Conservation (phyloP, 2,797 vertebrate genomes). For the Merluccius polli region DNA sequence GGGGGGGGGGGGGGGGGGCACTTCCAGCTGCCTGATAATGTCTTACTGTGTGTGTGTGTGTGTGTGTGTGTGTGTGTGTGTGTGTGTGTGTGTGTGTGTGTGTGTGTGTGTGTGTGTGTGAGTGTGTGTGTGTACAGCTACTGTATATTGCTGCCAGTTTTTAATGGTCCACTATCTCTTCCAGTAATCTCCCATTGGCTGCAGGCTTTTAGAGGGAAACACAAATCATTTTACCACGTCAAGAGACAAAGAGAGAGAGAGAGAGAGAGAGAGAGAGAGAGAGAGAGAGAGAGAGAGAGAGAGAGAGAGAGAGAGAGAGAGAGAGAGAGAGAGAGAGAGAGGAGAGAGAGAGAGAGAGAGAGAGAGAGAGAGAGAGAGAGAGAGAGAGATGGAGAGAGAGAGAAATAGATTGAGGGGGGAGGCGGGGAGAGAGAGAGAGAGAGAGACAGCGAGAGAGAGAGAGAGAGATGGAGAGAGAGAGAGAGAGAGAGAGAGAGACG, state of each 20-base stretch:
- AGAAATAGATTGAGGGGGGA: neutral
- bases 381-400: no score
- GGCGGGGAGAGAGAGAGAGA: neutral
- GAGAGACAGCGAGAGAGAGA: no score
- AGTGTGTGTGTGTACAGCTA: neutral
- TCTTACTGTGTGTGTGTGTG: neutral
- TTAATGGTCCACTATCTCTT: constrained; percentile 15
- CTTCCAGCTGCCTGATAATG: no score
- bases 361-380: neutral
- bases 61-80: constrained; percentile 8
- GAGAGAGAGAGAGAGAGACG: neutral
- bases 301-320: neutral
- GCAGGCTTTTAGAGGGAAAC: constrained; percentile 44
- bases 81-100: neutral
- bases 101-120: constrained; percentile 6
- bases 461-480: no score
- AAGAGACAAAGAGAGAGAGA: neutral
- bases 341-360: neutral
- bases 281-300: neutral
- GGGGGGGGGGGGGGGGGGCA: neutral
- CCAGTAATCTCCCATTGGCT: constrained; percentile 22
- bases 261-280: neutral
- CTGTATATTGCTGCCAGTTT: constrained; percentile 3
- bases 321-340: neutral
- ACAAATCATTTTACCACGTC: constrained; percentile 34